A percentile compares a stretch with the other conserved stretches of the same genome.
phyloP scores from a whole-genome alignment of 2,888 invertebrate genomes.

The Catocala fraxini region DNA sequence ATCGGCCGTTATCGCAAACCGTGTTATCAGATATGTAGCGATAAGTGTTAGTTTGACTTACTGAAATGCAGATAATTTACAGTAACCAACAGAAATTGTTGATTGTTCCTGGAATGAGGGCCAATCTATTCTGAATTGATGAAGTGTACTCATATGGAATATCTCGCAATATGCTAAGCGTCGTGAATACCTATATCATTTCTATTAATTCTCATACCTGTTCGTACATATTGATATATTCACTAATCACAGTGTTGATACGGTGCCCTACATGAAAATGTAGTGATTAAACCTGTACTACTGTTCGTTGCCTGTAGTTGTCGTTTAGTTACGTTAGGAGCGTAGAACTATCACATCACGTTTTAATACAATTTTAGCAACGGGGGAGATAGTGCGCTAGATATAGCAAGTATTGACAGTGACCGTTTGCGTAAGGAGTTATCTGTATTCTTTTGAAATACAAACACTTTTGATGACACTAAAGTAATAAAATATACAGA shows the following conservation, averaged over 20 bases:
- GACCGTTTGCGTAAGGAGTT: neutral
- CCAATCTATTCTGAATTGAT: neutral
- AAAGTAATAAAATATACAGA: no score
- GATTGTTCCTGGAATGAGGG: neutral
- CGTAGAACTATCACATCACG: neutral
- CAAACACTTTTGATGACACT: no score
- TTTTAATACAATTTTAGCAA: neutral
- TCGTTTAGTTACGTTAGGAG: neutral
- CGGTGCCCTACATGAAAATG: neutral
- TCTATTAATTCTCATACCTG: no score
- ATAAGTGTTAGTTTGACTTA: slow-evolving; percentile 36
- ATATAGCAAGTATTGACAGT: neutral
- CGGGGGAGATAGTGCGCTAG: neutral
- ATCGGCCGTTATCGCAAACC: slow-evolving; percentile 72
- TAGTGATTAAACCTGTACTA: neutral
- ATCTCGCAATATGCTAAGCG: no score
- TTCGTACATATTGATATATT: no score
- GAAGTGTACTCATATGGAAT: no score
- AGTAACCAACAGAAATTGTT: slow-evolving; percentile 26
- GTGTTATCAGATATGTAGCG: slow-evolving; percentile 78
- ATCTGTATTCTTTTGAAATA: no score
- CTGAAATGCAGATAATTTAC: slow-evolving; percentile 27
- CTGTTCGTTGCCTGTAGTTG: neutral
- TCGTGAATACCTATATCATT: no score
- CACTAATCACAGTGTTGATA: neutral